Conservation (phyloP, 2,797 vertebrate species). For the Pipistrellus pipistrellus region DNA sequence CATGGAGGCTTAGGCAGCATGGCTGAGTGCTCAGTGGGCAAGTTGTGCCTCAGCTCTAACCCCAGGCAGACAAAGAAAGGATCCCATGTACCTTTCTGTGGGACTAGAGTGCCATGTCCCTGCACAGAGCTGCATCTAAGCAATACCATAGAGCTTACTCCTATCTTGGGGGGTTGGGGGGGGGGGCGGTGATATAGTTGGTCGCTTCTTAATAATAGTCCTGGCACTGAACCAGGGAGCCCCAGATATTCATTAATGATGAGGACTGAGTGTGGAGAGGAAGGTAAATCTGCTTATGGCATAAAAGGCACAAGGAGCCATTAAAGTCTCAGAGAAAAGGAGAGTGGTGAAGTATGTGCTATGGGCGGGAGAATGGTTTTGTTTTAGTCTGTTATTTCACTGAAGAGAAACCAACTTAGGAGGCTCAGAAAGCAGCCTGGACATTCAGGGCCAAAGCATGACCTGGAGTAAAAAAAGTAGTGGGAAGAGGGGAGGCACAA, state of each 20-base stretch:
- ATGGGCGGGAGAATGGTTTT: no score
- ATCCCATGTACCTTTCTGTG: neutral
- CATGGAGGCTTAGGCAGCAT: rapidly evolving
- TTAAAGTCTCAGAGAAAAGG: neutral
- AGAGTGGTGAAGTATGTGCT: rapidly evolving
- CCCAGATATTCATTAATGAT: neutral
- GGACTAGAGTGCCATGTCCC: neutral
- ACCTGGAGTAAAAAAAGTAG: neutral
- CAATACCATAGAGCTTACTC: neutral
- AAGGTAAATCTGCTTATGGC: neutral
- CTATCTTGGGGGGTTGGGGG: no score
- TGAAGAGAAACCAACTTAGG: neutral
- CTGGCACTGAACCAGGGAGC: neutral
- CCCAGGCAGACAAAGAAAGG: neutral
- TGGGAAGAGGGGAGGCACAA: neutral
- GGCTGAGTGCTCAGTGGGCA: neutral
- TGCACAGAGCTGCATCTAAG: neutral
- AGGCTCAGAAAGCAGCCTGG: neutral
- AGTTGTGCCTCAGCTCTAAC: neutral
- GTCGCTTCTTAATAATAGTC: neutral
- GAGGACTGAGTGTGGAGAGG: neutral
- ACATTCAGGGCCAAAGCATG: no score
- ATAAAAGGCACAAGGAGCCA: neutral
- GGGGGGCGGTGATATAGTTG: no score
- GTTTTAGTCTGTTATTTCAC: neutral